Conservation (phyloP, 2,797 vertebrate genomes). For the Smutsia temminckii region DNA sequence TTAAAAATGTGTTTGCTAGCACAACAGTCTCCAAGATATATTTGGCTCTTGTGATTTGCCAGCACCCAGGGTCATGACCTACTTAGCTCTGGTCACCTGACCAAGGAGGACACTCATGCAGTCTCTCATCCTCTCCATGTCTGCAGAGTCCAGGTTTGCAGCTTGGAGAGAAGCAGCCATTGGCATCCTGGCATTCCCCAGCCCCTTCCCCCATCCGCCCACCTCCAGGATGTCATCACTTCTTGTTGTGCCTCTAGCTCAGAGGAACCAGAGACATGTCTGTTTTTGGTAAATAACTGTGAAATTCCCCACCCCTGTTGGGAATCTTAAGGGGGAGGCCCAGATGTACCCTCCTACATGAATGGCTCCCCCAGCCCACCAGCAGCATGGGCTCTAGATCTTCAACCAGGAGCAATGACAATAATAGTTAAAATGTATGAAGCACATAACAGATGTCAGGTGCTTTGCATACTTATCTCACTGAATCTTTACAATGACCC, state of each 20-base stretch:
- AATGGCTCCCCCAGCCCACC: background rate
- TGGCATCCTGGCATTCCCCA: background rate
- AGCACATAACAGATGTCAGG: background rate
- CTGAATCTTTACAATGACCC: constrained; percentile 1
- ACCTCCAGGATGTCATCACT: constrained; percentile 65
- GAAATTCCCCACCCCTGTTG: constrained; percentile 51
- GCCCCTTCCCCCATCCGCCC: background rate
- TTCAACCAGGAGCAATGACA: background rate
- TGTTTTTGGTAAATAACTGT: constrained; percentile 69
- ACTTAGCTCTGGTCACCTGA: constrained; percentile 62
- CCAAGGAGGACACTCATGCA: background rate
- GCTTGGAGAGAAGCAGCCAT: background rate
- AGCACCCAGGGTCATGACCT: constrained; percentile 66
- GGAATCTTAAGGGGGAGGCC: constrained; percentile 47
- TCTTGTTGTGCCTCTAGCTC: constrained; percentile 49
- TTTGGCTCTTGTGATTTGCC: constrained; percentile 68
- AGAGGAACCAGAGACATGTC: constrained; percentile 27
- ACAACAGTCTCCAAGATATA: constrained; percentile 46
- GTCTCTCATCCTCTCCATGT: background rate
- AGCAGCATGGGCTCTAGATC: background rate
- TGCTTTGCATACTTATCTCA: background rate
- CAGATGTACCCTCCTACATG: constrained; percentile 20
- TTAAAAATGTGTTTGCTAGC: constrained; percentile 69
- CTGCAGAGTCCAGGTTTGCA: background rate
- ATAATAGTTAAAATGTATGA: background rate